A percentile compares a stretch with the other conserved stretches of the same genome.
Conservation (phyloP, 23 tunicate species). For the Diplosoma virens region DNA sequence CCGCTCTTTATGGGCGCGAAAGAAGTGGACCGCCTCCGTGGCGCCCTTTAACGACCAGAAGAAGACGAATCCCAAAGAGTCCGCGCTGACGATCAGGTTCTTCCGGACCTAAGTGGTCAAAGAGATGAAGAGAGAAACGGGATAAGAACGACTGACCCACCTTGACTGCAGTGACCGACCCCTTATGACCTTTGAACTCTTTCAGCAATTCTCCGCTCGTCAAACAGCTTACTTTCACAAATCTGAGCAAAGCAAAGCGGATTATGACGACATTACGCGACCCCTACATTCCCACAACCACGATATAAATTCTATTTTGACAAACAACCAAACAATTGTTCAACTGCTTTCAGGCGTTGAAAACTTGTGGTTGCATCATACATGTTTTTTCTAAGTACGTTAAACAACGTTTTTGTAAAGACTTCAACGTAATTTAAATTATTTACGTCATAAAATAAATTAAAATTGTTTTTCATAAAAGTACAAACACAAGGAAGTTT, state of each 20-base stretch:
- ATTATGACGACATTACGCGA: too few species aligned
- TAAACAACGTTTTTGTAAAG: too few species aligned
- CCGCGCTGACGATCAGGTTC: constrained; percentile 58
- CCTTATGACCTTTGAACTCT: constrained; percentile 37
- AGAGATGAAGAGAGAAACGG: neutral
- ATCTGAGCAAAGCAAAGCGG: constrained; percentile 26
- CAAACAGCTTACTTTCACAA: constrained; percentile 31
- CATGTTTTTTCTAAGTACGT: too few species aligned
- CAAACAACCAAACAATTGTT: too few species aligned
- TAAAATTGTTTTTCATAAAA: too few species aligned
- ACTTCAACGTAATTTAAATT: too few species aligned
- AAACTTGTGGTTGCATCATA: too few species aligned
- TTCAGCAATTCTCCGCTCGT: constrained; percentile 41
- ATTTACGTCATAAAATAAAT: too few species aligned
- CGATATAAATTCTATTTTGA: too few species aligned
- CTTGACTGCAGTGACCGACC: constrained; percentile 53
- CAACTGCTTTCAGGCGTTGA: too few species aligned
- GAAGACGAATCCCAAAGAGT: constrained; percentile 32
- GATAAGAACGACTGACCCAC: constrained; percentile 15
- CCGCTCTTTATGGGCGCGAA: constrained; percentile 57
- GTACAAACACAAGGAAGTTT: too few species aligned
- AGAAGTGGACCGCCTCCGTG: constrained; percentile 14
- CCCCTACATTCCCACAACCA: too few species aligned
- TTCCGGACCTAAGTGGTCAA: constrained; percentile 42
- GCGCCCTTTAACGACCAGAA: constrained; percentile 64